phyloP scores from a whole-genome alignment of 2,797 vertebrate species.

The Trichosurus vulpecula region DNA sequence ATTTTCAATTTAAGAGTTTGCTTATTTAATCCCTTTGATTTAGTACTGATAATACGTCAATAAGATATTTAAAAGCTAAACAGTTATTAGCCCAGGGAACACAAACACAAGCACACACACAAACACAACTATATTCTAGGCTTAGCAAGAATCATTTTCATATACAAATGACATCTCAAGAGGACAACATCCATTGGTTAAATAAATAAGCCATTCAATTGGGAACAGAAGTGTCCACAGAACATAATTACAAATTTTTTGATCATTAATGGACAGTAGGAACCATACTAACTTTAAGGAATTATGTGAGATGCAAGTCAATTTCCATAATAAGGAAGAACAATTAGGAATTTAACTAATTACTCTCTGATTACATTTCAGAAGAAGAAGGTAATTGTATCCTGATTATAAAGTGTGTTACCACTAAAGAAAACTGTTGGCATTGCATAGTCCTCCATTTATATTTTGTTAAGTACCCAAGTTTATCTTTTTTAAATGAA shows the following conservation, averaged over 20 bases:
- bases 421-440: neutral
- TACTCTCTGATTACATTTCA: neutral
- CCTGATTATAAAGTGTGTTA: neutral
- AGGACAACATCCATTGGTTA: neutral
- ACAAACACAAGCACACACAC: neutral
- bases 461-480: neutral
- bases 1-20: conserved; percentile 6
- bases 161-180: conserved; percentile 11
- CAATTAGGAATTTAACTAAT: conserved; percentile 8
- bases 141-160: neutral
- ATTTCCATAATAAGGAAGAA: neutral
- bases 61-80: neutral
- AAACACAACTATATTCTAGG: neutral
- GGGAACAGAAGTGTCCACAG: conserved; percentile 12
- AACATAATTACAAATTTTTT: neutral
- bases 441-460: neutral
- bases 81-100: conserved; percentile 1
- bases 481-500: neutral
- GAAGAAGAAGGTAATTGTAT: neutral
- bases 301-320: neutral
- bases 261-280: neutral
- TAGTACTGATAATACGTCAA: neutral
- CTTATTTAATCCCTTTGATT: conserved; percentile 13
- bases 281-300: neutral
- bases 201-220: conserved; percentile 5